Percentiles rank a stretch among this genome's conserved stretches.
Conservation (phyloP, 1,140 invertebrate species). For the Leptinotarsa defecta region DNA sequence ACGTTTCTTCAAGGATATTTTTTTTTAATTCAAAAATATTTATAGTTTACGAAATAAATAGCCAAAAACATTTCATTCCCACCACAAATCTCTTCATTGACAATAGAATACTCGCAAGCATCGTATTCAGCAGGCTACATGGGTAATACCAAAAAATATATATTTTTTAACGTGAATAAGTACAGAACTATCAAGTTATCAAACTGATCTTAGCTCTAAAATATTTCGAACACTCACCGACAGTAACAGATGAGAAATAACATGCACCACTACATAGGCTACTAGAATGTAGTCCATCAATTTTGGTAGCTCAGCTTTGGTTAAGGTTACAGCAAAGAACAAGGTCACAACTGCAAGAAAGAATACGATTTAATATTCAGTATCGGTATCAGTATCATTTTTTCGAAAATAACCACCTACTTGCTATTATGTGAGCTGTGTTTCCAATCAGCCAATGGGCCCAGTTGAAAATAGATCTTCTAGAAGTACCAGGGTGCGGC, state of each 20-base stretch:
- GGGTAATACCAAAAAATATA: too few relatives aligned
- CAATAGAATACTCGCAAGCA: too few relatives aligned
- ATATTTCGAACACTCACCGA: constrained; percentile 68
- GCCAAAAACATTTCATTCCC: too few relatives aligned
- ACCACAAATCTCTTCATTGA: too few relatives aligned
- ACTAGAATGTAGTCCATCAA: constrained; percentile 88
- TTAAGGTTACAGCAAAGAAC: constrained; percentile 86
- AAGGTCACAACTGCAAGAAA: constrained; percentile 82
- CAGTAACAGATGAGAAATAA: constrained; percentile 85
- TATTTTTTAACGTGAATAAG: too few relatives aligned
- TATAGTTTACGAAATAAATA: too few relatives aligned
- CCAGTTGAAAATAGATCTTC: constrained; percentile 91
- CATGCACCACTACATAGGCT: constrained; percentile 86
- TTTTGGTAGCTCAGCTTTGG: constrained; percentile 81
- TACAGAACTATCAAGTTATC: too few relatives aligned
- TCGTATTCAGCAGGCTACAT: too few relatives aligned
- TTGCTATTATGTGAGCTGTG: constrained; percentile 86
- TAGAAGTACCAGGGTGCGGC: constrained; percentile 80
- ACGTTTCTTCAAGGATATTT: too few relatives aligned
- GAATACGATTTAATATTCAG: too few relatives aligned
- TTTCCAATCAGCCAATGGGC: constrained; percentile 91
- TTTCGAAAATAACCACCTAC: constrained; percentile 63
- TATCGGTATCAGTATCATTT: not conserved
- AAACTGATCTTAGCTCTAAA: too few relatives aligned
- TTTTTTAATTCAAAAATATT: too few relatives aligned